Base-by-base conservation (phyloP, 1,140 invertebrate species). In the Tetraneura akinire region DNA sequence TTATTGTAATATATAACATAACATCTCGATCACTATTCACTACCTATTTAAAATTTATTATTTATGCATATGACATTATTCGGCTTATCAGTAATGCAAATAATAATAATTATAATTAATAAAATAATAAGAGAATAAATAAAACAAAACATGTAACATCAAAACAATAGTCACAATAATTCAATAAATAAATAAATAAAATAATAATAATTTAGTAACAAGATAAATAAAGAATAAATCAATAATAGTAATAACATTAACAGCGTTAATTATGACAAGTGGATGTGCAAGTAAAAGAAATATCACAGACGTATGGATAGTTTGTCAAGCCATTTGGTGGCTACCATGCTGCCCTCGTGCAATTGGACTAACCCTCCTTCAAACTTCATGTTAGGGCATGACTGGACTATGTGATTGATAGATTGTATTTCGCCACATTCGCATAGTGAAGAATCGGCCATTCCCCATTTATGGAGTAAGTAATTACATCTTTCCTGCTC, bases 391-490 rank as follows among this genome's bases (percentile, higher is more conserved):
- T 26, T 49, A 26, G 68, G 68, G 5, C 23, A 73, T 37, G 23
- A 1, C 26, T 73, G 13, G 21, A 73, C 49, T 14, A 73, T 73
- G 42, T 80, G 80, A 42, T 51, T 45, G 53, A 62, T 78, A 42
- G 37, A 16, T 64, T 78, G 37, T 51, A 6, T 45, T 10, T 78
- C 37, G 13, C 64, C 68, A 10, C 80, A 68, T 55, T 68, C 47
- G 47, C 49, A 73, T 73, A 73, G 47, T 51, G 1, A 16, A 51
- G 26, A 73, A 23, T 73, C 29, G 14, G n/a, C 1, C 70, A 73
- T 73, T 51, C 49, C 49, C 49, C 70, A 73, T 51, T 70, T 70
- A 70, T 80, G 80, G 29, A 80, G 45, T 57, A 71, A 73, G 51
- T 55, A 80, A 21, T 32, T 68, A 13, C 80, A 80, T 70, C 21